Conservation (phyloP, 2,888 invertebrate genomes). For the Galerucella pusilla region DNA sequence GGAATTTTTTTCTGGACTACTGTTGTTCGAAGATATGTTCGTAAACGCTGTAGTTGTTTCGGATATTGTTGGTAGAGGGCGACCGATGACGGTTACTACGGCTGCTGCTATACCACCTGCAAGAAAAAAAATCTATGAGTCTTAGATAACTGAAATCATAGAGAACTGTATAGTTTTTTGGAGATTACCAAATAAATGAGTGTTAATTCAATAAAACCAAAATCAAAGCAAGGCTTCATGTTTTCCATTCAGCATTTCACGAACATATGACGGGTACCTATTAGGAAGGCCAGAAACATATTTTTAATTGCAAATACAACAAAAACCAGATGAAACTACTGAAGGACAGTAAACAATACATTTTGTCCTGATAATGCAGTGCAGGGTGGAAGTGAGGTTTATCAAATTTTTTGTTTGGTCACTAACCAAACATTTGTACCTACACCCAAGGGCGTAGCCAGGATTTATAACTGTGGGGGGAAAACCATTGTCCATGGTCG, state of each 20-base stretch:
- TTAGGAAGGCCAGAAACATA: neutral
- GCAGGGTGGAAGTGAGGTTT: neutral
- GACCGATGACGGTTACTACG: conserved; percentile 69
- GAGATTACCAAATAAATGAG: neutral
- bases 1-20: conserved; percentile 81
- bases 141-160: neutral
- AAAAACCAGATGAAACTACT: neutral
- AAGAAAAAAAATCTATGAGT: neutral
- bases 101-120: conserved; percentile 76
- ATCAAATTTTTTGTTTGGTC: too few species aligned
- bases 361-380: neutral
- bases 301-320: neutral
- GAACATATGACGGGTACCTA: neutral
- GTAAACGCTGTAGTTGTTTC: conserved; percentile 81
- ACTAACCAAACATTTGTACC: too few species aligned
- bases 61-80: conserved; percentile 79
- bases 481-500: too few species aligned
- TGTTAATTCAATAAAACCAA: neutral
- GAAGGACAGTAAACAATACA: neutral
- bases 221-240: neutral
- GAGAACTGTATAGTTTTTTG: too few species aligned
- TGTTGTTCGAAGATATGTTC: conserved; percentile 78
- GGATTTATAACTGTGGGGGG: too few species aligned
- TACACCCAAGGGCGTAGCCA: too few species aligned
- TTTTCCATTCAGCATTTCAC: conserved; percentile 1